Percentiles rank a stretch among this genome's conserved stretches.
Conservation (phyloP, 2,888 invertebrate species). For the Drosophila maculinotata region DNA sequence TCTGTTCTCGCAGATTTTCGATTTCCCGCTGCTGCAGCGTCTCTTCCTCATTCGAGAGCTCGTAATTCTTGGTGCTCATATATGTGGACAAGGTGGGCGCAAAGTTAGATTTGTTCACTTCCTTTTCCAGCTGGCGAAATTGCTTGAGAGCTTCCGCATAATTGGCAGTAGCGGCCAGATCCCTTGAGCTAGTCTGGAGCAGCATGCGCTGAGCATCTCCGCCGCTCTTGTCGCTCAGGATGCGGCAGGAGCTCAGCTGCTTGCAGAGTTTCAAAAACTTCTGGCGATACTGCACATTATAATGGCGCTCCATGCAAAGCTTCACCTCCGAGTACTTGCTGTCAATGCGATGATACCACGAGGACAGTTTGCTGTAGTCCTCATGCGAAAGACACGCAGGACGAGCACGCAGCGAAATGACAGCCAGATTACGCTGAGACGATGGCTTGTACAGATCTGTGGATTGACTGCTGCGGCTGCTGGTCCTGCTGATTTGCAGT, state of each 20-base stretch:
- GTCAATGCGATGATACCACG: slow-evolving; percentile 72
- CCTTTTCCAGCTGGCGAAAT: slow-evolving; percentile 53
- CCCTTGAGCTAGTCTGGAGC: slow-evolving; percentile 4
- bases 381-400: slow-evolving; percentile 32
- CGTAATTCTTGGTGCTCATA: slow-evolving; percentile 64
- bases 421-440: not conserved
- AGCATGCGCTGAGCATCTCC: slow-evolving; percentile 44
- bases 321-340: slow-evolving; percentile 47
- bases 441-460: not conserved
- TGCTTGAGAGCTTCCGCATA: slow-evolving; percentile 42
- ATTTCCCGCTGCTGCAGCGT: slow-evolving; percentile 50
- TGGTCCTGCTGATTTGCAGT: not conserved
- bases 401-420: slow-evolving; percentile 1
- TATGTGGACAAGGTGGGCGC: slow-evolving; percentile 54
- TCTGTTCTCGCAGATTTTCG: slow-evolving; percentile 39
- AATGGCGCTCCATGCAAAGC: slow-evolving; percentile 57
- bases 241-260: slow-evolving; percentile 31
- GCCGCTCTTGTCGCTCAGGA: slow-evolving; percentile 36
- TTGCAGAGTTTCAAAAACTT: slow-evolving; percentile 50
- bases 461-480: not conserved
- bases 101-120: slow-evolving; percentile 47
- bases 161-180: slow-evolving; percentile 20
- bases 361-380: slow-evolving; percentile 56
- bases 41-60: slow-evolving; percentile 55
- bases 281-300: slow-evolving; percentile 45